Evolutionary conservation across 2,888 invertebrate genomes (phyloP).

Genomic region (Tridacna crocea): DNA sequence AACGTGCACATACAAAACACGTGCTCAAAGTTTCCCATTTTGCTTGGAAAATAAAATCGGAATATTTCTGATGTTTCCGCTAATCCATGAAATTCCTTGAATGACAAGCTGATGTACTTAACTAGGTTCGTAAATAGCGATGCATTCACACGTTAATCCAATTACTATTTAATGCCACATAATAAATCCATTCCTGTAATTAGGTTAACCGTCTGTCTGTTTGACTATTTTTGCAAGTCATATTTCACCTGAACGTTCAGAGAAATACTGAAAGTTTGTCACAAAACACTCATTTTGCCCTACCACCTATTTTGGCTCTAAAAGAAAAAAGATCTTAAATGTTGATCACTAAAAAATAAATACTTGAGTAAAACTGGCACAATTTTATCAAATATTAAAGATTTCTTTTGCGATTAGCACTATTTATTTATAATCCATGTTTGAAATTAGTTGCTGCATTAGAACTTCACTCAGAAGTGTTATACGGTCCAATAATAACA

Average conservation of each 20-base stretch:
- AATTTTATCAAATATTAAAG: too few relatives aligned
- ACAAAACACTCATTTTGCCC: too few relatives aligned
- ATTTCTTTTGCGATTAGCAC: neutral
- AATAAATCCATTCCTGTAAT: neutral
- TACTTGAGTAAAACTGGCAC: too few relatives aligned
- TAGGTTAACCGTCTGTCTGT: too few relatives aligned
- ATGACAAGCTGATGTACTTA: neutral
- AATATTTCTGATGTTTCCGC: slow-evolving; percentile 11
- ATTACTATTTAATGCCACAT: slow-evolving; percentile 15
- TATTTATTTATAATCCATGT: slow-evolving; percentile 11
- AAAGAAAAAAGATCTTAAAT: too few relatives aligned
- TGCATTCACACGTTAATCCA: slow-evolving; percentile 1
- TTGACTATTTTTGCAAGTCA: too few relatives aligned
- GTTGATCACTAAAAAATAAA: too few relatives aligned
- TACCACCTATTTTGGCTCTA: too few relatives aligned
- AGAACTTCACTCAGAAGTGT: slow-evolving; percentile 16
- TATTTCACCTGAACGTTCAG: too few relatives aligned
- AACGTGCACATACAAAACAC: slow-evolving; percentile 14
- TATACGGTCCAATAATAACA: slow-evolving; percentile 21
- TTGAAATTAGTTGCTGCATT: neutral
- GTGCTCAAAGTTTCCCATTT: slow-evolving; percentile 5
- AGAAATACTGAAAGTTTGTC: too few relatives aligned
- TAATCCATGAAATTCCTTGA: slow-evolving; percentile 28
- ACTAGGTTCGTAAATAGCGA: neutral
- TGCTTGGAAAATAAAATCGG: slow-evolving; percentile 11